Base-by-base conservation (phyloP, 2,888 invertebrate genomes). In the Calameuta filiformis region DNA sequence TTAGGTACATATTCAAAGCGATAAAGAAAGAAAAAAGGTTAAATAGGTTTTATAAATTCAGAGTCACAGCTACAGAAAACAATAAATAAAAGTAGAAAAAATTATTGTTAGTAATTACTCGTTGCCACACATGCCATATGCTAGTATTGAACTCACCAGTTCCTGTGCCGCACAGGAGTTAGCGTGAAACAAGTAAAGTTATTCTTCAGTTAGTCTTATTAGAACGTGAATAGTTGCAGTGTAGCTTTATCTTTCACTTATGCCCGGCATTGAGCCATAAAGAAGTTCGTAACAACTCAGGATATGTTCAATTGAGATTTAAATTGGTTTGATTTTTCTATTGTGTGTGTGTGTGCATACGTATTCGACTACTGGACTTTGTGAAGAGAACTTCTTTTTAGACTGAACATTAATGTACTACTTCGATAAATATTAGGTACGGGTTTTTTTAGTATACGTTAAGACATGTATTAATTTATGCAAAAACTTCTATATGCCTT, bases 61-160 rank as follows among this genome's bases (percentile, higher is more conserved):
- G 9, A 56, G 23, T 56, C 56, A 56, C 56, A 2, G 56, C 56
- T 56, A 56, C 1, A 56, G 9, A 56, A 56, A 56, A 56, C 56
- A 23, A 23, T 56, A 23, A 23, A 56, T 56, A 56, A 23, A 56
- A 56, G 56, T 56, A 23, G 56, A 56, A 23, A 9, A 23, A 56
- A 56, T 56, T 56, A 56, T 6, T 56, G 30, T 34, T 15, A 3
- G 9, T 73, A 30, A 35, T 84, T 56, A 23, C 15, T 33, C 71
- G 71, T 33, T 71, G 31, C 56, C 56, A 23, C 76, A 71, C 80
- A 80, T 76, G 76, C 80, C 79, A 75, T 76, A 83, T 80, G 83
- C 86, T 85, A 86, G 82, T 85, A 79, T 78, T 75, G 73, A 77
- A 90, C 91, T 91, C 86, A 91, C 91, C 91, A 87, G 80, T 83